Evolutionary conservation across 2,113 vertebrate species (phyloP).

Genomic region (Anser brachyrhynchus): DNA sequence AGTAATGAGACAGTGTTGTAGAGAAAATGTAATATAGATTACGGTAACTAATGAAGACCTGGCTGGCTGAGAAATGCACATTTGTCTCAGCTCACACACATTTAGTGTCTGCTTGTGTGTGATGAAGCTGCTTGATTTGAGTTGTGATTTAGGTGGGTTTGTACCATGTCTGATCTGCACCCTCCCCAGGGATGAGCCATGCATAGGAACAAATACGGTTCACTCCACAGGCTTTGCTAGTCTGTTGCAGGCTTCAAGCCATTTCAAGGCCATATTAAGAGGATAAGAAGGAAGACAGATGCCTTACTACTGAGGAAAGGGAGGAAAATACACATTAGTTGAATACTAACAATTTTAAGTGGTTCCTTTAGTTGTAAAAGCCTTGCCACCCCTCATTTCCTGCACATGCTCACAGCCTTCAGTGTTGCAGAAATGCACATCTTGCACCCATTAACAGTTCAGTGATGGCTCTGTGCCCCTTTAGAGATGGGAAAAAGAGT

Average conservation of each 20-base stretch:
- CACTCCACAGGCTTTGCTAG: neutral
- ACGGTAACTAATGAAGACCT: neutral
- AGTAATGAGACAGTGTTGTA: neutral
- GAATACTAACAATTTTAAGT: constrained; percentile 11
- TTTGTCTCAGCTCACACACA: neutral
- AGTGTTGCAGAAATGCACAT: neutral
- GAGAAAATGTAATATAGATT: rapidly evolving
- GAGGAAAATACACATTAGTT: neutral
- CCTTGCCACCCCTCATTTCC: neutral
- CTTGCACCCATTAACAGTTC: constrained; percentile 47
- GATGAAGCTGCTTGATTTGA: neutral
- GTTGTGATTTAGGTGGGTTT: neutral
- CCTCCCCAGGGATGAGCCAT: neutral
- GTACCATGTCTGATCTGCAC: neutral
- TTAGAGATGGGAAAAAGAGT: neutral
- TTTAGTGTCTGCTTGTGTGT: neutral
- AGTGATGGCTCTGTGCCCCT: neutral
- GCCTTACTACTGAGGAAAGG: neutral
- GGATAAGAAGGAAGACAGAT: neutral
- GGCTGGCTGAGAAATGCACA: neutral
- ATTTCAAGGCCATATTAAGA: neutral
- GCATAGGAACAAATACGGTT: neutral
- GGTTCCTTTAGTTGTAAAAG: constrained; percentile 27
- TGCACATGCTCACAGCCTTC: neutral
- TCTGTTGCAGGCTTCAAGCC: neutral